Percentiles rank a stretch among this genome's conserved stretches.
Conservation (phyloP, 2,888 invertebrate species). For the Nomada fabriciana region DNA sequence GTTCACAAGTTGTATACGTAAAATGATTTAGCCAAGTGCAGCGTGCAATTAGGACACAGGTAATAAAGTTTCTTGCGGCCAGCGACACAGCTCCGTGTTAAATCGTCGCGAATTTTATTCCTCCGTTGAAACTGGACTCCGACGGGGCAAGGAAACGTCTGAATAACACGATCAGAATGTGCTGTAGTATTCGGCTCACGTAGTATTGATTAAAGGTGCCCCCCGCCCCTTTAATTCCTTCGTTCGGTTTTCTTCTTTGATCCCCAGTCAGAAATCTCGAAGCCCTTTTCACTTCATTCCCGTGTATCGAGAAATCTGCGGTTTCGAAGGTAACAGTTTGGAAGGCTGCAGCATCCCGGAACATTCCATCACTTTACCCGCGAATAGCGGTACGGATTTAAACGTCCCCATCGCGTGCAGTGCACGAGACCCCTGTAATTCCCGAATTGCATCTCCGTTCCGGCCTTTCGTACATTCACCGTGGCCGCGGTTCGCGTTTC, state of each 20-base stretch:
- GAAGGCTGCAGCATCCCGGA: constrained; percentile 21
- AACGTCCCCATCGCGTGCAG: constrained; percentile 30
- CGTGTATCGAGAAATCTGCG: constrained; percentile 37
- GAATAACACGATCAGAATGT: constrained; percentile 32
- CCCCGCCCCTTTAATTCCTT: constrained; percentile 39
- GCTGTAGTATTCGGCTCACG: constrained; percentile 30
- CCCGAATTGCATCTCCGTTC: not conserved
- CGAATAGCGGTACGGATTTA: constrained; percentile 32
- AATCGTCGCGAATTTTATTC: constrained; percentile 30
- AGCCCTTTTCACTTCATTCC: constrained; percentile 18
- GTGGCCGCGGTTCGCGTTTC: not conserved
- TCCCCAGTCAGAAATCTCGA: constrained; percentile 18
- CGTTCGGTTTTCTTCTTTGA: constrained; percentile 23
- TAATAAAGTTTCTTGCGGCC: constrained; percentile 21
- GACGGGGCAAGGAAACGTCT: not conserved
- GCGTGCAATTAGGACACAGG: constrained; percentile 9
- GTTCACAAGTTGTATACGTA: not conserved
- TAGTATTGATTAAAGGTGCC: constrained; percentile 59
- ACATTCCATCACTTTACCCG: constrained; percentile 3
- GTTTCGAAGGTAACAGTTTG: constrained; percentile 29
- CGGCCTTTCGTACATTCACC: not conserved
- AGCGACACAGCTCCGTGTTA: not conserved
- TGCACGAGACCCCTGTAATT: constrained; percentile 9
- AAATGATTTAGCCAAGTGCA: constrained; percentile 2
- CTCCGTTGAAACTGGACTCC: not conserved